These are phyloP conservation scores for Micoletzkya japonica DNA, from an alignment of 2,888 invertebrate genomes.

Conservation along the genomic window DNA sequence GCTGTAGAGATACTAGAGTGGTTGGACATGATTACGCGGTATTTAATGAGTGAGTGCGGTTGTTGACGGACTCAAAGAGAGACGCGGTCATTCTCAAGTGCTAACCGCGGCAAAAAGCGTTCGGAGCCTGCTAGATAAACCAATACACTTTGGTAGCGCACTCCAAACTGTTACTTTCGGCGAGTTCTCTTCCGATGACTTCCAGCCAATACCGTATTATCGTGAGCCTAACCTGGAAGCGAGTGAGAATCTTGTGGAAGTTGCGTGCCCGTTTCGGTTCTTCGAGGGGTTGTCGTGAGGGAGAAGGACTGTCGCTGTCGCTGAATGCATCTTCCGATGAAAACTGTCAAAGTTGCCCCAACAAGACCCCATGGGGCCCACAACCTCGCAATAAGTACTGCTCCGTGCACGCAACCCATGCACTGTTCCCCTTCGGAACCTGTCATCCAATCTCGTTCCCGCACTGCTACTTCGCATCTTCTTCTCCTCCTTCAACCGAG, in stretches of 20 bases:
- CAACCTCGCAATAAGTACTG: neutral
- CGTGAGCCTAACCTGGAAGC: slow-evolving; percentile 9
- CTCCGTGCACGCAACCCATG: neutral
- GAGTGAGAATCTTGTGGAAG: slow-evolving; percentile 23
- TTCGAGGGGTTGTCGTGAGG: neutral
- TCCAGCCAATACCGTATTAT: neutral
- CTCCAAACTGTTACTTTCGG: no score
- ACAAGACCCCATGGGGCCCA: no score
- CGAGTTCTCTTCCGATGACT: no score
- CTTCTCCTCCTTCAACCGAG: slow-evolving; percentile 9
- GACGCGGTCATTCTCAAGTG: no score
- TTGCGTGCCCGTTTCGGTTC: slow-evolving; percentile 14
- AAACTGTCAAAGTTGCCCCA: no score
- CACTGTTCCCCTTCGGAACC: neutral
- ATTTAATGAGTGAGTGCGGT: neutral
- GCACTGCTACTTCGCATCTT: slow-evolving; percentile 14
- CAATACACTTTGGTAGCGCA: no score
- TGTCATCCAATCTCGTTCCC: slow-evolving; percentile 19
- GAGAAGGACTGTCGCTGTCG: no score
- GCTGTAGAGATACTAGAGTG: no score
- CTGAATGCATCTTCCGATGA: no score
- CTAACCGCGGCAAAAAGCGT: no score
- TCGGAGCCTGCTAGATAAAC: no score
- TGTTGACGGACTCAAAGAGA: no score
- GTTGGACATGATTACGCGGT: neutral